Evolutionary conservation across 2,113 vertebrate species (phyloP).

Genomic region (Pelvicachromis taeniatus): DNA sequence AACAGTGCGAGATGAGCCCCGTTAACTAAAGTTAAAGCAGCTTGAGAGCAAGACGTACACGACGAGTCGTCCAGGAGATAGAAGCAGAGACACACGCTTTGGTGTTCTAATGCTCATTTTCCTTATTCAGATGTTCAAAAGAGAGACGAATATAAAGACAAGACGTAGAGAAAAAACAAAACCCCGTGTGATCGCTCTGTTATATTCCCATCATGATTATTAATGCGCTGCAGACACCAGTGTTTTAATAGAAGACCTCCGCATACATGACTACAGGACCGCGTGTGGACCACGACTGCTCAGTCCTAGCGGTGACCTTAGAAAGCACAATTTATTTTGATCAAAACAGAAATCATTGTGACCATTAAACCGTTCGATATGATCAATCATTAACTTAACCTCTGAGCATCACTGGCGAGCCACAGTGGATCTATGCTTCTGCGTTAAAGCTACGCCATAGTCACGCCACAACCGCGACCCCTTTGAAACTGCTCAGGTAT

Average conservation of each 20-base stretch:
- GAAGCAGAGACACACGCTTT: background rate
- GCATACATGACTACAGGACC: too few species aligned
- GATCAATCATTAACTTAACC: background rate
- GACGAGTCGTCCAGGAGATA: background rate
- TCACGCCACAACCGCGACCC: background rate
- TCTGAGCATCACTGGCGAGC: background rate
- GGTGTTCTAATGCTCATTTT: background rate
- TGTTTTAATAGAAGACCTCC: background rate
- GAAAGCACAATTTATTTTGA: accelerated
- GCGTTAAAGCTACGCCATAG: background rate
- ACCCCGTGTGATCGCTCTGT: accelerated
- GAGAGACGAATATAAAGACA: background rate
- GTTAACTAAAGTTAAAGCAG: background rate
- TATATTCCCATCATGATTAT: background rate
- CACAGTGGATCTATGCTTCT: background rate
- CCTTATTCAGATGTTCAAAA: background rate
- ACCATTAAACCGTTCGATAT: background rate
- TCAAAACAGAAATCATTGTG: background rate
- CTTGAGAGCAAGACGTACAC: background rate
- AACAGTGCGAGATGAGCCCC: accelerated
- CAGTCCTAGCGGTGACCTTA: background rate
- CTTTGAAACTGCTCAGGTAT: background rate
- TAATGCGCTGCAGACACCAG: background rate
- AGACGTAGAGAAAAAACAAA: background rate
- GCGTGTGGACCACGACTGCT: background rate